Conservation (phyloP, 2,888 invertebrate genomes). For the Drosophila neutralis region DNA sequence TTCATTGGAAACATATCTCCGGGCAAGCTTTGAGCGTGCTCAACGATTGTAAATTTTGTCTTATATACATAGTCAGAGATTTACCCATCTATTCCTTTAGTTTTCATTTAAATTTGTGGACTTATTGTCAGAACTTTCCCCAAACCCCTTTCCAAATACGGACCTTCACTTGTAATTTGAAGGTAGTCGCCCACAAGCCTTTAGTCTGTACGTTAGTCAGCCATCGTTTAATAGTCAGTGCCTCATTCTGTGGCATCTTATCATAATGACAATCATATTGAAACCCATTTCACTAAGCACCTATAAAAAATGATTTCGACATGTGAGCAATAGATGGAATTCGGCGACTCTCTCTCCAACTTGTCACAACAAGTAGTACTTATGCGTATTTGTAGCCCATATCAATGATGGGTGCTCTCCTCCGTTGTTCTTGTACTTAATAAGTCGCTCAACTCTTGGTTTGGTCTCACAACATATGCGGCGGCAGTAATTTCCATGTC, state of each 20-base stretch:
- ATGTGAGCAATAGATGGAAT: slow-evolving; percentile 29
- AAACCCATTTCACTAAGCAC: slow-evolving; percentile 14
- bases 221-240: not conserved
- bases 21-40: not conserved
- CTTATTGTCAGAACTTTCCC: not conserved
- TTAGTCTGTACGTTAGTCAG: not conserved
- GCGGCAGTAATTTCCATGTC: slow-evolving; percentile 69
- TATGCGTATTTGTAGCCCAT: slow-evolving; percentile 39
- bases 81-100: not conserved
- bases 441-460: slow-evolving; percentile 63
- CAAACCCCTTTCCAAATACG: not conserved
- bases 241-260: slow-evolving; percentile 3
- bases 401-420: slow-evolving; percentile 61
- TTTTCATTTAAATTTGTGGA: not conserved
- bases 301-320: slow-evolving; percentile 37
- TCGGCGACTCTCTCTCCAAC: slow-evolving; percentile 5
- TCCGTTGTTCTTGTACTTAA: slow-evolving; percentile 66
- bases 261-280: slow-evolving; percentile 30
- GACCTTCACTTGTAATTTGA: not conserved
- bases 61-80: not conserved
- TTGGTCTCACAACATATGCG: slow-evolving; percentile 60
- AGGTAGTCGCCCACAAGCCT: not conserved
- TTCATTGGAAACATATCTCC: not conserved
- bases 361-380: slow-evolving; percentile 21
- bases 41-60: not conserved